Percentiles rank a stretch among this genome's conserved stretches.
Evolutionary conservation across 2,797 vertebrate species (phyloP).

Genomic region (Rhinogobio ventralis): DNA sequence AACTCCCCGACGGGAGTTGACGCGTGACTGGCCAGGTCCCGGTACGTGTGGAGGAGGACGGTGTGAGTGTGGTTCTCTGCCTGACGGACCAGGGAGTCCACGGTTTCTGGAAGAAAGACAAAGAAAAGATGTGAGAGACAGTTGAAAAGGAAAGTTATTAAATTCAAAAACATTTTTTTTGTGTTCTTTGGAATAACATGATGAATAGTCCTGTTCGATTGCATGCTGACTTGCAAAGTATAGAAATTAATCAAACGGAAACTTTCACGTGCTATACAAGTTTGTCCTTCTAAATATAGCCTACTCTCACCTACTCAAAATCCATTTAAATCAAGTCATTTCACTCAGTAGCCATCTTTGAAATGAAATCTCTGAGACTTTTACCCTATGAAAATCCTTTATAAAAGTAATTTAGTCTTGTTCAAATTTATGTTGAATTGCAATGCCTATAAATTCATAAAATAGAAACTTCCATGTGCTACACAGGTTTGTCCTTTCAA

Average conservation of each 20-base stretch:
- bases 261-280: neutral
- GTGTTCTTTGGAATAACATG: neutral
- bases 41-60: conserved; percentile 78
- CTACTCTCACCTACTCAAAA: neutral
- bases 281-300: neutral
- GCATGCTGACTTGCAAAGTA: neutral
- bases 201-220: neutral
- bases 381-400: neutral
- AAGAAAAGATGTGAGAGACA: neutral
- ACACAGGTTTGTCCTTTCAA: no score
- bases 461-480: no score
- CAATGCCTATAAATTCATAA: no score
- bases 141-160: neutral
- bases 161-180: no score
- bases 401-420: neutral
- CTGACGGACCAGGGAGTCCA: conserved; percentile 83
- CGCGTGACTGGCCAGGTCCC: conserved; percentile 77
- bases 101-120: conserved; percentile 77
- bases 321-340: no score
- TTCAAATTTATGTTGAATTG: neutral
- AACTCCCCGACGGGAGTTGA: conserved; percentile 75
- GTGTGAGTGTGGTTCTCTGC: conserved; percentile 84
- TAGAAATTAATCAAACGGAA: neutral
- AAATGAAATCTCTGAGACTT: neutral
- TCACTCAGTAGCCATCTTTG: no score